Evolutionary conservation across 2,888 invertebrate genomes (phyloP).

Genomic region (Crematogaster levior): DNA sequence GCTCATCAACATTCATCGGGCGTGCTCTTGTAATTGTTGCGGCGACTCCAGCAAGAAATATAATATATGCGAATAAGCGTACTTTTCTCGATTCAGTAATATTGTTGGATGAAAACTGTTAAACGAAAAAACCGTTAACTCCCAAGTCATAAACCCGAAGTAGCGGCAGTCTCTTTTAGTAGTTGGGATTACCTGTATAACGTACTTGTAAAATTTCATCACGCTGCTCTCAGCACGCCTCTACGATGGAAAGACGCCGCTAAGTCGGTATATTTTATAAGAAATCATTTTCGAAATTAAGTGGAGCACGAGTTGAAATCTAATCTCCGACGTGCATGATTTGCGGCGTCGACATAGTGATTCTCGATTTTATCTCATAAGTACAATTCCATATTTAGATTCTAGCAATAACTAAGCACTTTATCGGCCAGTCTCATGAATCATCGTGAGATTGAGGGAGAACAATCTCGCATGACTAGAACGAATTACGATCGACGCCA

Average conservation of each 20-base stretch:
- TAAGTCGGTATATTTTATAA: constrained; percentile 54
- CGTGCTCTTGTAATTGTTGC: not conserved
- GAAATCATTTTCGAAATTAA: constrained; percentile 57
- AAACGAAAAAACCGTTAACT: constrained; percentile 42
- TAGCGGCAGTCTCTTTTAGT: constrained; percentile 23
- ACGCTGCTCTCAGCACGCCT: constrained; percentile 22
- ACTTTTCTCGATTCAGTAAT: constrained; percentile 9
- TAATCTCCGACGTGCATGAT: constrained; percentile 6
- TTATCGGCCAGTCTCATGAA: not conserved
- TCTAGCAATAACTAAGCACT: not conserved
- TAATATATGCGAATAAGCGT: constrained; percentile 1
- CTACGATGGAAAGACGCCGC: constrained; percentile 4
- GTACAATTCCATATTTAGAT: constrained; percentile 32
- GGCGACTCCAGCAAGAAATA: constrained; percentile 13
- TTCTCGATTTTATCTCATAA: constrained; percentile 5
- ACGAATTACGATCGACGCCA: not conserved
- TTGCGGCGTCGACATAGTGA: not conserved
- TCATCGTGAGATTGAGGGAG: not conserved
- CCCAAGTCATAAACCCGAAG: constrained; percentile 41
- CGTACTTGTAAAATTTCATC: constrained; percentile 45
- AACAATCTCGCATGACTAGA: constrained; percentile 6
- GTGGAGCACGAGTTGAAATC: not conserved
- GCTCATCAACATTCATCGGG: constrained; percentile 36
- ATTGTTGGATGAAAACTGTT: constrained; percentile 12
- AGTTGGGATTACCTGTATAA: constrained; percentile 15